These are phyloP conservation scores for Orthonyx spaldingii DNA, from an alignment of 2,113 vertebrate species.

Conservation along the genomic window DNA sequence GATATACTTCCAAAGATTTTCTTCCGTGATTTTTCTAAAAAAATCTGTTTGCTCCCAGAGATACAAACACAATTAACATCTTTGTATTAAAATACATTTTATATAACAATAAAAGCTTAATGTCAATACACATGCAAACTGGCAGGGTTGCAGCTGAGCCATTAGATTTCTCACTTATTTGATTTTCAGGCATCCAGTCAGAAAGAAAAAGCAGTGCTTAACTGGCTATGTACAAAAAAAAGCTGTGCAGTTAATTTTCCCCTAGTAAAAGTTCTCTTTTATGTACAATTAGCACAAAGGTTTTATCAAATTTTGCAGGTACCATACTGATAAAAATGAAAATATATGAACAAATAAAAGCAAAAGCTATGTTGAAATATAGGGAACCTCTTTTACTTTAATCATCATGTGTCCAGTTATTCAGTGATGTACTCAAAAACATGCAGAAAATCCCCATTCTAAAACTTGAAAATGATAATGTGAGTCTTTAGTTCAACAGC, in stretches of 20 bases:
- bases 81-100: not conserved
- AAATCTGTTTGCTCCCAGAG: not conserved
- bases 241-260: not conserved
- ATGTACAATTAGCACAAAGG: not conserved
- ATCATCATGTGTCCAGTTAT: not conserved
- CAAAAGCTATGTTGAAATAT: not conserved
- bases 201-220: not conserved
- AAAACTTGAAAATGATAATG: not conserved
- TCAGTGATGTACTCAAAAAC: not conserved
- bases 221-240: not conserved
- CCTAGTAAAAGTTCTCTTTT: not conserved
- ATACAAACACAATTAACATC: not conserved
- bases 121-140: not conserved
- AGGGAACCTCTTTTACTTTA: not conserved
- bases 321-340: not conserved
- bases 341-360: not conserved
- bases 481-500: not conserved
- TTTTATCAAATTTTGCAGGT: not conserved
- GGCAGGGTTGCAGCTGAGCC: not conserved
- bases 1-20: not conserved
- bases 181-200: not conserved
- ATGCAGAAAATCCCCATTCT: not conserved
- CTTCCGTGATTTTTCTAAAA: not conserved
- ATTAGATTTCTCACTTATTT: not conserved
- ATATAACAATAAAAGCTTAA: not conserved